Percentiles rank a stretch among this genome's conserved stretches.
Conservation (phyloP, 2,113 vertebrate species). For the Nasalis larvatus region DNA sequence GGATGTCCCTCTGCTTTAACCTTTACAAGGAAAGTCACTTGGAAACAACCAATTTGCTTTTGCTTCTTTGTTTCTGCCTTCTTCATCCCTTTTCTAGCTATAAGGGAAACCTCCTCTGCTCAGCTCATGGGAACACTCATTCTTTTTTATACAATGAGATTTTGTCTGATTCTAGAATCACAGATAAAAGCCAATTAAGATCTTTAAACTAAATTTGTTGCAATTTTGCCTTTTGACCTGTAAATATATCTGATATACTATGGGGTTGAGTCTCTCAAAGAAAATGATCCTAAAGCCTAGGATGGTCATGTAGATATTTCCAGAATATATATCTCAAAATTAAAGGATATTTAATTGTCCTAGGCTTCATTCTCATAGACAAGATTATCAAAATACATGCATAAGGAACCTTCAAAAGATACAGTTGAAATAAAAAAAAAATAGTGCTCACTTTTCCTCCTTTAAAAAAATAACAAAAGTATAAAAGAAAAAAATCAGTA, state of each 20-base stretch:
- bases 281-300: background rate
- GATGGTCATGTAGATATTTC: background rate
- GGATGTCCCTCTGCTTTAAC: background rate
- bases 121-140: background rate
- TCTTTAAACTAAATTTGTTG: background rate
- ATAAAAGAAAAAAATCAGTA: background rate
- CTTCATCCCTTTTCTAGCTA: background rate
- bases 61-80: background rate
- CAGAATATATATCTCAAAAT: background rate
- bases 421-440: background rate
- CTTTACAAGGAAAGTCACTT: background rate
- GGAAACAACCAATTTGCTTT: background rate
- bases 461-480: background rate
- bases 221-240: background rate
- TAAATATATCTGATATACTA: background rate
- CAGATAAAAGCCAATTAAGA: background rate
- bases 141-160: background rate
- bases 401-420: background rate
- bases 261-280: background rate
- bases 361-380: background rate
- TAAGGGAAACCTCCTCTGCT: background rate
- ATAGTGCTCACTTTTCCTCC: background rate
- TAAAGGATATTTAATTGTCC: background rate
- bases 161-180: background rate
- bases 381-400: conserved; percentile 16